Base-by-base conservation (phyloP, 2,113 vertebrate genomes). In the Leucoraja erinaceus region DNA sequence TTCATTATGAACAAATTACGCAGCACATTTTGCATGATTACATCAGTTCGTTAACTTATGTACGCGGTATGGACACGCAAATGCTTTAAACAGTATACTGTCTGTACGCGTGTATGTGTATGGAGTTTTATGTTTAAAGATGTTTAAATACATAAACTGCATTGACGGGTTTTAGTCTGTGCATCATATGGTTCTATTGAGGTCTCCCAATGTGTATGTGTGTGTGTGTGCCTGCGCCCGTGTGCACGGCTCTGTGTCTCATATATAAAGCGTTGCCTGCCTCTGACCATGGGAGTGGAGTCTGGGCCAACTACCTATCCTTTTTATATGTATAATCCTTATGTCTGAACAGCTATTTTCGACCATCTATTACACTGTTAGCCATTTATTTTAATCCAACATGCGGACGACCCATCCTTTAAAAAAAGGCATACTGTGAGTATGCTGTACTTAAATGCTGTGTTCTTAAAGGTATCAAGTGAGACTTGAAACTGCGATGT, bases 1-100 rank as follows among this genome's bases (percentile, higher is more conserved):
- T 8, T 88, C 12, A 88, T 88, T 88, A 88, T 63, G 63, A 88
- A 88, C 63, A 31, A 88, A 88, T 88, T 63, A 31, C 61, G 56
- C 12, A 88, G 28, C 83, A 31, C 59, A 12, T 31, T 88, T n/a
- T 88, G 54, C 70, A 72, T 72, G 11, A 4, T 77, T 33, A 33
- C 33, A 33, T 77, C 75, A 77, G n/a, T 77, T 77, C 75, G 59
- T 63, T 72, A 88, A 88, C 83, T 86, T 86, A 31, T 31, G 25
- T 31, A n/a, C 14, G 18, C 83, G 11, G 28, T 63, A 31, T n/a
- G 31, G 56, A 88, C n/a, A 61, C 63, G 79, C 61, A 14, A 28
- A 88, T 88, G 59, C 10, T 63, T 63, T 4, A 63, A 63, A 31
- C 28, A 63, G 56, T 16, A 63, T 63, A 63, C 59, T 33, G 59